Evolutionary conservation across 1,140 invertebrate genomes (phyloP), one percentile per base, ranked within the genome.

Genomic region (Bilobella aurantiaca): DNA sequence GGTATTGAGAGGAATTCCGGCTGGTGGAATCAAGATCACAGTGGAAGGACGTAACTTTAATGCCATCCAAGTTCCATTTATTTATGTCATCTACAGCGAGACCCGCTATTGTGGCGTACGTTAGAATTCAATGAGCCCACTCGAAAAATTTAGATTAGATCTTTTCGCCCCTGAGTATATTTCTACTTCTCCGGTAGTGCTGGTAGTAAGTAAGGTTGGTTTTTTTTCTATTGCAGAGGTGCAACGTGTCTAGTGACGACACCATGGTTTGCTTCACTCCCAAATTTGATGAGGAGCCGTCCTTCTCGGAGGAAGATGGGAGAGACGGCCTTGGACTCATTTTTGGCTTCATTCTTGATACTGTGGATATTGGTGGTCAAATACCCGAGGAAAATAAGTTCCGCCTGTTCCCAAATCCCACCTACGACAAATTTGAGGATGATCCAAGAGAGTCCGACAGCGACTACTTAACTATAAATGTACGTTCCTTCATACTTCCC

Each of bases 261-360:
- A 86, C 86, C 70, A 93, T 97, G 86, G 83, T 86, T 67, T 97
- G 94, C 75, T 81, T 85, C 69, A 93, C 92, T 61, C 94, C 93
- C 1, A 81, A 82, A 1, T 88, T 92, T 69, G 85, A 87, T 65
- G 82, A 83, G 18, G 77, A 84, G 29, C 84, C 86, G 79, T 84
- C 37, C 74, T 76, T 37, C 72, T 88, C 61, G 87, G 90, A 76
- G 85, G 86, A 8, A 67, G 49, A 3, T n/a, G n/a, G n/a, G n/a
- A 90, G 93, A 67, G 85, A 84, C 73, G 86, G 88, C 3, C 75
- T 89, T 47, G 77, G 83, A 62, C 81, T 97, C 60, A 87, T 93
- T 75, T 97, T 93, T 77, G 95, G 94, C 21, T 97, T 98, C 76
- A 80, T 88, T 66, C 94, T 98, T 91, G 94, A 98, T 77, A 90